A percentile compares a stretch with the other conserved stretches of the same genome.
phyloP scores from a whole-genome alignment of 2,888 invertebrate species.

The Platycnemis pennipes region DNA sequence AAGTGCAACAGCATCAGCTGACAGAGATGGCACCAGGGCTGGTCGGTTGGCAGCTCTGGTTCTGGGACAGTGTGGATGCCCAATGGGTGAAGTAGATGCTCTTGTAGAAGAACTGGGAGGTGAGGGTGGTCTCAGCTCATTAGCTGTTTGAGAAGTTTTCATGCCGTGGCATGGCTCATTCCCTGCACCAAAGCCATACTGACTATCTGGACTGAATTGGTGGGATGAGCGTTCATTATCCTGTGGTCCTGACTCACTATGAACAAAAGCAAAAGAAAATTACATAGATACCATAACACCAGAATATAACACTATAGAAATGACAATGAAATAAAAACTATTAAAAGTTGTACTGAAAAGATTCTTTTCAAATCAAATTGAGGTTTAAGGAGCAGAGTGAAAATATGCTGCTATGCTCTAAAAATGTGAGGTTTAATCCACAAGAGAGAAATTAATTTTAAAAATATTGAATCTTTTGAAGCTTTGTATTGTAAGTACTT shows the following conservation, averaged over 20 bases:
- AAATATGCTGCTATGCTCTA: too few relatives aligned
- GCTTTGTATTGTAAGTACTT: too few relatives aligned
- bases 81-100: slow-evolving; percentile 47
- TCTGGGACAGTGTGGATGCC: slow-evolving; percentile 37
- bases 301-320: too few relatives aligned
- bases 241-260: background rate
- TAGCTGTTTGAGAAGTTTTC: slow-evolving; percentile 18
- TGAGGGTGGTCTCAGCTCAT: slow-evolving; percentile 61
- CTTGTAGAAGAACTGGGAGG: slow-evolving; percentile 54
- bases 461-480: too few relatives aligned
- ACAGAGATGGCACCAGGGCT: slow-evolving; percentile 44
- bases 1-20: slow-evolving; percentile 54
- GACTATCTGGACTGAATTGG: slow-evolving; percentile 84
- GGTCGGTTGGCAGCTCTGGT: slow-evolving; percentile 42
- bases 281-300: too few relatives aligned
- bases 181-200: slow-evolving; percentile 83
- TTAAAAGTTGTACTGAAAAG: too few relatives aligned
- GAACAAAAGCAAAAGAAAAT: too few relatives aligned
- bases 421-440: too few relatives aligned
- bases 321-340: too few relatives aligned
- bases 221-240: slow-evolving; percentile 26
- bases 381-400: too few relatives aligned
- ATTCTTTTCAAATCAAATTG: too few relatives aligned
- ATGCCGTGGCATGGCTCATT: slow-evolving; percentile 59
- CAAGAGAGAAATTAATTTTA: too few relatives aligned